Evolutionary conservation across 2,888 invertebrate species (phyloP).

Genomic region (Megalurothrips usitatus): DNA sequence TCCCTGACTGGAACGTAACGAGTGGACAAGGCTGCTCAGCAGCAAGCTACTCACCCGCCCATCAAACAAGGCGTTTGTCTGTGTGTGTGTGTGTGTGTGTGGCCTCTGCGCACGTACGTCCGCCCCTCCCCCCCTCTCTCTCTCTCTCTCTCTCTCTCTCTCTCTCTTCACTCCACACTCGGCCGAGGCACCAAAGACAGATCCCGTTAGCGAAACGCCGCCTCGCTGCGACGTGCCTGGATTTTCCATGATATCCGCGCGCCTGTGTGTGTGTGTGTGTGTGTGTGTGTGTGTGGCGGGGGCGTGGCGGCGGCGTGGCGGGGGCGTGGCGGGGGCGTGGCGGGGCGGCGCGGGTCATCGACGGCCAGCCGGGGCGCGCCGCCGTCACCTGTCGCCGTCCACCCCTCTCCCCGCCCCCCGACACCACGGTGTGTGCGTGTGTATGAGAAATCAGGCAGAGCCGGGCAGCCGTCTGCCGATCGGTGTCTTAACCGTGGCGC

Average conservation of each 20-base stretch:
- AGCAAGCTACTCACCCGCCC: too few relatives aligned
- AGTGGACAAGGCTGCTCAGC: too few relatives aligned
- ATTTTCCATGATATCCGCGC: slow-evolving; percentile 20
- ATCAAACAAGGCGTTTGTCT: too few relatives aligned
- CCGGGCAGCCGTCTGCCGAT: neutral
- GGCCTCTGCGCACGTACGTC: neutral
- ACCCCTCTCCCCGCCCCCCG: too few relatives aligned
- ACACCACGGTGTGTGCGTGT: too few relatives aligned
- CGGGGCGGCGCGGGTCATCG: slow-evolving; percentile 6
- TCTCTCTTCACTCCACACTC: neutral
- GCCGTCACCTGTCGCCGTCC: too few relatives aligned
- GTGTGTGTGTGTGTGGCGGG: neutral
- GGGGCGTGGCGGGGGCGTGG: neutral
- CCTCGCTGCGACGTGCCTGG: slow-evolving; percentile 8
- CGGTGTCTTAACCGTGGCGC: neutral
- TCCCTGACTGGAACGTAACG: too few relatives aligned
- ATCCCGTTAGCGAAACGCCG: neutral
- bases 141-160: neutral
- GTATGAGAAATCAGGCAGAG: too few relatives aligned
- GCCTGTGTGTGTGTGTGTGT: neutral
- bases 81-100: too few relatives aligned
- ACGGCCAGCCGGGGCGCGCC: too few relatives aligned
- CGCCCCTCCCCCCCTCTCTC: neutral
- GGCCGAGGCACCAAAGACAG: neutral
- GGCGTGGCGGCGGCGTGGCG: too few relatives aligned